Conservation (phyloP, 2,888 invertebrate genomes). For the Didymodactylos carnosus region DNA sequence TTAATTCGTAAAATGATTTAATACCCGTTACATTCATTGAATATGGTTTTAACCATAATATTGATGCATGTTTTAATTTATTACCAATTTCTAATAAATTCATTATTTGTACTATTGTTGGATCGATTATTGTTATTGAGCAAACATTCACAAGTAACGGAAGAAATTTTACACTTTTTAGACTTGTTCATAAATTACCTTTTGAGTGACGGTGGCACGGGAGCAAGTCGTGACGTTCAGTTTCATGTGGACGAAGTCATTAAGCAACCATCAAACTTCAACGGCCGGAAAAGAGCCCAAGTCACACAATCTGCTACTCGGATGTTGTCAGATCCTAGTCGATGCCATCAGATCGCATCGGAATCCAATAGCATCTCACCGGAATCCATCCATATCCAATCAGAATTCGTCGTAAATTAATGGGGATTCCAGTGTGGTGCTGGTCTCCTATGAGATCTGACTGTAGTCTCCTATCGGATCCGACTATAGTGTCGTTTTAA, state of each 20-base stretch:
- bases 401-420: too few relatives aligned
- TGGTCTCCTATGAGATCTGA: too few relatives aligned
- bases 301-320: too few relatives aligned
- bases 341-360: too few relatives aligned
- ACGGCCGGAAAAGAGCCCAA: too few relatives aligned
- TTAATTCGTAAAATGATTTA: background rate
- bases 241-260: background rate
- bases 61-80: background rate
- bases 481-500: too few relatives aligned
- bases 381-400: too few relatives aligned
- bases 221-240: background rate
- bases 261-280: background rate
- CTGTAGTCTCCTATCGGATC: too few relatives aligned
- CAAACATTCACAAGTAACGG: background rate
- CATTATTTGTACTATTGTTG: background rate
- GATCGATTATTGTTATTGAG: background rate
- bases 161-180: background rate
- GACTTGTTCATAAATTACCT: too few relatives aligned
- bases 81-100: background rate
- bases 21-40: background rate
- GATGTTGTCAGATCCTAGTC: too few relatives aligned
- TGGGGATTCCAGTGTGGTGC: too few relatives aligned
- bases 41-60: background rate
- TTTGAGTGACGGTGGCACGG: background rate
- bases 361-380: too few relatives aligned